These are phyloP conservation scores for Gymnocephalus cernua DNA, from an alignment of 2,113 vertebrate genomes.

Conservation along the genomic window DNA sequence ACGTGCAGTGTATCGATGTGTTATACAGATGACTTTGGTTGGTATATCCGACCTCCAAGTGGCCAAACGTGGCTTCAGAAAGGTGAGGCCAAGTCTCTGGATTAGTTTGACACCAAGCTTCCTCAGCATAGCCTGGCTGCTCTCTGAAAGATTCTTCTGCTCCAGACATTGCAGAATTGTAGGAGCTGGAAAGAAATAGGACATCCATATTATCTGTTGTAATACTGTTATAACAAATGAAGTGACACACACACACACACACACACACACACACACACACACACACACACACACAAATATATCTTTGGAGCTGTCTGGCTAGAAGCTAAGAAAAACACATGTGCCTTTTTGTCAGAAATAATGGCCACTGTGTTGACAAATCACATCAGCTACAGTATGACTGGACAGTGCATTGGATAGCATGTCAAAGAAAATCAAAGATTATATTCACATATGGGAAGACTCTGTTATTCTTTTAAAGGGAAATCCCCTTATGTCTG, in stretches of 20 bases:
- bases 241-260: background rate
- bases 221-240: background rate
- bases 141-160: constrained; percentile 86
- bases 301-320: background rate
- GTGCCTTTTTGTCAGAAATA: background rate
- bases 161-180: constrained; percentile 89
- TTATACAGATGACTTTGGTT: background rate
- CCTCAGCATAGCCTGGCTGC: constrained; percentile 90
- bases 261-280: background rate
- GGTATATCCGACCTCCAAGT: constrained; percentile 90
- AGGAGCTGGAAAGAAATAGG: constrained; percentile 80
- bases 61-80: constrained; percentile 93
- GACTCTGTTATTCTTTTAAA: background rate
- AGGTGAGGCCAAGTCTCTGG: constrained; percentile 93
- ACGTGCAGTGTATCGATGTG: background rate
- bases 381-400: background rate
- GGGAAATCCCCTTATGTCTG: background rate
- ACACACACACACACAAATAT: background rate
- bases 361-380: background rate
- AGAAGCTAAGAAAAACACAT: background rate
- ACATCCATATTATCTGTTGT: background rate
- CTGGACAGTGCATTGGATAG: background rate
- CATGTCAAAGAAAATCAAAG: background rate
- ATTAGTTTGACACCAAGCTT: constrained; percentile 93
- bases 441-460: background rate